These are phyloP conservation scores for Cossypha caffra DNA, from an alignment of 2,797 vertebrate genomes.

Conservation along the genomic window DNA sequence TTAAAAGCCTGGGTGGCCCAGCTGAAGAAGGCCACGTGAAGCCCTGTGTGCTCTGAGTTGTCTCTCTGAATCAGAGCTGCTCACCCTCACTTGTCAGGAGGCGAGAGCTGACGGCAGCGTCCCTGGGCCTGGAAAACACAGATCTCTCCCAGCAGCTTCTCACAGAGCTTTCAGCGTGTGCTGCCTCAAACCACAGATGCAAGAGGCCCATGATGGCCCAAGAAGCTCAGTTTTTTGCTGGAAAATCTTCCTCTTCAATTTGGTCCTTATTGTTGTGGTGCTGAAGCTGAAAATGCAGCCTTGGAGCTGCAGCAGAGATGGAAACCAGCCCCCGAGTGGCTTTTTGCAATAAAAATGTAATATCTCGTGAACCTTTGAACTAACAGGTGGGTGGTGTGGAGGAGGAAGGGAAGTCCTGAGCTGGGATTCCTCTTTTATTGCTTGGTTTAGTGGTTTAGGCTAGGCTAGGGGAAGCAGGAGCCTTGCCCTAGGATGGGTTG, in stretches of 20 bases:
- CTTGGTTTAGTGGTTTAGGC: not conserved
- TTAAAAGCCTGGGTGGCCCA: slow-evolving; percentile 7
- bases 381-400: not conserved
- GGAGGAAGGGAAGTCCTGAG: not conserved
- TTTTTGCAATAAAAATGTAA: not conserved
- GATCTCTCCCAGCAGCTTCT: not conserved
- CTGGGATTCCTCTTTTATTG: not conserved
- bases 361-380: not conserved
- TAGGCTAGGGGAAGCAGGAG: not conserved
- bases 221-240: not conserved
- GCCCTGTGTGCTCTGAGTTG: not conserved
- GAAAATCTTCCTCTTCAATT: not conserved
- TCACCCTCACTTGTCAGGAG: slow-evolving; percentile 16
- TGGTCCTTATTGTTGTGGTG: not conserved
- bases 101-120: not conserved
- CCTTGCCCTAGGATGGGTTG: not conserved
- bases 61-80: not conserved
- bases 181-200: not conserved
- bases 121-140: not conserved
- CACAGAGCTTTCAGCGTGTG: not conserved
- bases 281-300: not conserved
- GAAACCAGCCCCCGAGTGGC: fast-evolving
- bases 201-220: not conserved
- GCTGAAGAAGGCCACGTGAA: not conserved
- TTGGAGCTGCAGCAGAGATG: not conserved